phyloP scores from a whole-genome alignment of 2,888 invertebrate genomes.

The Erebia palarica region DNA sequence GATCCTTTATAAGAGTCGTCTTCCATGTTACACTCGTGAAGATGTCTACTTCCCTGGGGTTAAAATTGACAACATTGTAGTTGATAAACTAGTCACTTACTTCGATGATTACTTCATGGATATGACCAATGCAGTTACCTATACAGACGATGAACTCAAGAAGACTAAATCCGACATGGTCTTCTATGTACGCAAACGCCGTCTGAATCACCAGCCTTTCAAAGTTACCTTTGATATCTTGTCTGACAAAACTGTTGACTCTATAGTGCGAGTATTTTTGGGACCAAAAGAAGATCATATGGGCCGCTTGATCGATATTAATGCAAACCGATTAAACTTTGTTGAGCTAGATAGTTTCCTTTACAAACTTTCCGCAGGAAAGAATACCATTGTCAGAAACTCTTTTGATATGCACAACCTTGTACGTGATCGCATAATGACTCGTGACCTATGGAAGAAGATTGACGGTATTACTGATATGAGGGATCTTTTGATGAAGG shows the following conservation, averaged over 20 bases:
- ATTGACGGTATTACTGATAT: constrained; percentile 80
- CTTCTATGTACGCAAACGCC: constrained; percentile 82
- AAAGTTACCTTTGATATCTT: constrained; percentile 78
- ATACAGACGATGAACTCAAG: constrained; percentile 73
- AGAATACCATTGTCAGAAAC: constrained; percentile 84
- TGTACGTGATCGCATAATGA: constrained; percentile 85
- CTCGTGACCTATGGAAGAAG: constrained; percentile 84
- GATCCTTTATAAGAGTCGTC: constrained; percentile 82
- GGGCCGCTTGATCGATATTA: constrained; percentile 81
- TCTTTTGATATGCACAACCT: constrained; percentile 86
- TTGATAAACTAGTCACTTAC: constrained; percentile 86
- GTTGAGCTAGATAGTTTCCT: constrained; percentile 85
- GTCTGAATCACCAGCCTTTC: constrained; percentile 86
- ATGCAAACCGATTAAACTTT: constrained; percentile 83
- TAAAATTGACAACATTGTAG: constrained; percentile 83
- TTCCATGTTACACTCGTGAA: constrained; percentile 84
- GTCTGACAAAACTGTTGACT: constrained; percentile 82
- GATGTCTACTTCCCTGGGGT: constrained; percentile 85
- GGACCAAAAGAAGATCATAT: constrained; percentile 86
- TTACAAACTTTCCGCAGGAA: constrained; percentile 83
- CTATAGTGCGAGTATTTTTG: constrained; percentile 85
- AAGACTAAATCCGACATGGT: constrained; percentile 73
- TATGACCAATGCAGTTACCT: constrained; percentile 82
- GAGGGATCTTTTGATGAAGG: constrained; percentile 60
- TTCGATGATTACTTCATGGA: constrained; percentile 86